Evolutionary conservation across 30 jellyfish, hydroid and myxozoan genomes (phyloP).

Genomic region (Haliclystus octoradiatus): DNA sequence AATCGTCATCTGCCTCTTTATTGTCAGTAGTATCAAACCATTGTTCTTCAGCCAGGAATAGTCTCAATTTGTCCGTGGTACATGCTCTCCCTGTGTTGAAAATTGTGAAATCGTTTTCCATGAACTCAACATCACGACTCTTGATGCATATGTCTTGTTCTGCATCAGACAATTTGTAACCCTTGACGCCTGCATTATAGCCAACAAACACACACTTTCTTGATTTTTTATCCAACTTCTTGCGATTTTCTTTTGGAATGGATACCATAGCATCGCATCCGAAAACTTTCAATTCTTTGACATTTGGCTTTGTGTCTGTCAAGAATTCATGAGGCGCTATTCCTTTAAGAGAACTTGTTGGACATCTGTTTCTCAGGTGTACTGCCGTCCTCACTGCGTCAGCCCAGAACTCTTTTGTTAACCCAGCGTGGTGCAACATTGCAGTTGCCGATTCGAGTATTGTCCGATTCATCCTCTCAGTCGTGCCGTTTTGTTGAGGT

Average conservation of each 20-base stretch:
- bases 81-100: no score
- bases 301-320: neutral
- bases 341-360: neutral
- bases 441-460: neutral
- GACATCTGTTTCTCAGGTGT: neutral
- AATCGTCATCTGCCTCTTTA: neutral
- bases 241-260: neutral
- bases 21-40: neutral
- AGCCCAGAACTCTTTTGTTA: neutral
- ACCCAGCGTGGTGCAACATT: neutral
- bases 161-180: neutral
- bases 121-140: neutral
- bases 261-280: neutral
- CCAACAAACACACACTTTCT: neutral
- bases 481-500: neutral
- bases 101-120: neutral
- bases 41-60: no score
- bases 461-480: slow-evolving; percentile 1
- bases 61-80: no score
- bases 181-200: neutral
- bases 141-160: neutral
- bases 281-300: neutral
- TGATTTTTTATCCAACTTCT: neutral
- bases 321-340: neutral
- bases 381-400: neutral